Evolutionary conservation across 2,113 vertebrate species (phyloP).

Genomic region (Arothron firmamentum): DNA sequence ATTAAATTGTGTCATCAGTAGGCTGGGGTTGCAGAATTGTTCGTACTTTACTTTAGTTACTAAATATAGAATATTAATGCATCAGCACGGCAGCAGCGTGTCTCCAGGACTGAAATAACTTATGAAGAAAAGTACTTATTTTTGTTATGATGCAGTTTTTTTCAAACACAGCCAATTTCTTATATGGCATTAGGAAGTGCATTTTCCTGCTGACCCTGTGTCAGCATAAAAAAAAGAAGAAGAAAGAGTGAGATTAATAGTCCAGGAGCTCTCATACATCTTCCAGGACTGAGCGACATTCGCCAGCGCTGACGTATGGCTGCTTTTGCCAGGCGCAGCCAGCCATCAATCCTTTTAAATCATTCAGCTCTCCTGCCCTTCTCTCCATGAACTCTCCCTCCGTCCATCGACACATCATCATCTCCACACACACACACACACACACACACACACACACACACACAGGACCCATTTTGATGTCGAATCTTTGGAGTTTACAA

Average conservation of each 20-base stretch:
- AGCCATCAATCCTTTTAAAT: slow-evolving; percentile 65
- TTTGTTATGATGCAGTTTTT: neutral
- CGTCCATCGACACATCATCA: slow-evolving; percentile 8
- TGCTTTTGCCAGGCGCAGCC: slow-evolving; percentile 27
- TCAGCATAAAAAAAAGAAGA: slow-evolving; percentile 32
- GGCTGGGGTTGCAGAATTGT: slow-evolving; percentile 21
- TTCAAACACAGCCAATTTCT: neutral
- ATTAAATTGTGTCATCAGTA: neutral
- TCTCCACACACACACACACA: neutral
- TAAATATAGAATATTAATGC: slow-evolving; percentile 19
- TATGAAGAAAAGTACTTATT: neutral
- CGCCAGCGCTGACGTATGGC: slow-evolving; percentile 26
- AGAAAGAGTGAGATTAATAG: slow-evolving; percentile 10
- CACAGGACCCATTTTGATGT: no score
- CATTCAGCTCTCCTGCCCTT: slow-evolving; percentile 50
- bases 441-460: no score
- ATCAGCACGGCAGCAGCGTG: slow-evolving; percentile 17
- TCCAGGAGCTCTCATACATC: neutral
- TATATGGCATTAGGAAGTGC: slow-evolving; percentile 8
- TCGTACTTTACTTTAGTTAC: slow-evolving; percentile 31
- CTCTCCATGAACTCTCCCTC: no score
- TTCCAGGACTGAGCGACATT: slow-evolving; percentile 39
- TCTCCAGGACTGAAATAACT: no score
- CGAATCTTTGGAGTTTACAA: no score
- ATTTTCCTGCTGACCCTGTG: slow-evolving; percentile 20